A percentile compares a stretch with the other conserved stretches of the same genome.
Conservation (phyloP, 2,113 vertebrate genomes). For the Strix uralensis region DNA sequence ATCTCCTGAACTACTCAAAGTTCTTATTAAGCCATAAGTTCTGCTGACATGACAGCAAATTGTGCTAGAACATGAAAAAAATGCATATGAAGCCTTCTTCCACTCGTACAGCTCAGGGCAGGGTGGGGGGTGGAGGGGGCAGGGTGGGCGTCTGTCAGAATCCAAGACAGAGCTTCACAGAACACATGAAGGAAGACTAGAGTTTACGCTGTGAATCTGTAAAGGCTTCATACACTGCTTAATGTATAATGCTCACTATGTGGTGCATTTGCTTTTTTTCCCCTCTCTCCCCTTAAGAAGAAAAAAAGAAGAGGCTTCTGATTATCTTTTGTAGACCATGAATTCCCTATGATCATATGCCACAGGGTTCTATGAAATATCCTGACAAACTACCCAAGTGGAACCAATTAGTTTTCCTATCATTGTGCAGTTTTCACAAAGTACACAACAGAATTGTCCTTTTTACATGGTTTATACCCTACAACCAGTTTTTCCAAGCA, state of each 20-base stretch:
- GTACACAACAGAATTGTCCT: background rate
- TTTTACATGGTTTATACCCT: background rate
- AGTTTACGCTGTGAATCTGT: background rate
- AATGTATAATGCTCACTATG: background rate
- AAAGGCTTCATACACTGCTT: background rate
- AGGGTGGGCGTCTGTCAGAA: background rate
- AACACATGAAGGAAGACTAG: background rate
- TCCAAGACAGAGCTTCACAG: background rate
- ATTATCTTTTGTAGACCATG: background rate
- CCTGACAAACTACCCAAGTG: background rate
- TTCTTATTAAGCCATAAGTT: constrained; percentile 3
- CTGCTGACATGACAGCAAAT: background rate
- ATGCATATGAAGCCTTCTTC: background rate
- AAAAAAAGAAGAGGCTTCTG: background rate
- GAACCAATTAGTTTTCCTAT: background rate
- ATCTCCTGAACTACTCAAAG: background rate
- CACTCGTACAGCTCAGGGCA: background rate
- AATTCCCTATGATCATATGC: background rate
- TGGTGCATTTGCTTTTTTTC: background rate
- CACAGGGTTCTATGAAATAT: background rate
- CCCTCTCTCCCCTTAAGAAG: background rate
- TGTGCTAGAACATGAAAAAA: background rate
- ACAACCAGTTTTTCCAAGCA: background rate
- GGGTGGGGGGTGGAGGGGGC: background rate
- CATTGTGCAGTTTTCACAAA: background rate